A percentile compares a stretch with the other conserved stretches of the same genome.
Evolutionary conservation across 2,113 vertebrate species (phyloP).

Genomic region (Silurus meridionalis): DNA sequence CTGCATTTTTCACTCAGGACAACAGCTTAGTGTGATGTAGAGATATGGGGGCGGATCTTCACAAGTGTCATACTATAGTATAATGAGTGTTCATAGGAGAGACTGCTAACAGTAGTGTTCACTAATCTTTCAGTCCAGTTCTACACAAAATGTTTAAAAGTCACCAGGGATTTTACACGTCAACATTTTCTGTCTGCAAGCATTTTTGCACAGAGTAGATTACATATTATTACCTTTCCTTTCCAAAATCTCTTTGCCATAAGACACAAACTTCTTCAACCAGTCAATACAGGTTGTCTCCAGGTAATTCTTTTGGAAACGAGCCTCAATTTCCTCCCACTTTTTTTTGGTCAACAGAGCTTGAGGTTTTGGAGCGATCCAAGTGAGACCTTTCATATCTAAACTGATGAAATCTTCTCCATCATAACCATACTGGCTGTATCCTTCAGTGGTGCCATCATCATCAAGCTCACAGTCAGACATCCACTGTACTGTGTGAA

Average conservation of each 20-base stretch:
- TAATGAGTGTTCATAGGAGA: too few species aligned
- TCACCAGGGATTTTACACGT: too few species aligned
- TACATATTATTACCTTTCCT: neutral
- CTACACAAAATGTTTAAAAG: too few species aligned
- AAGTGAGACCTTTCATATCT: neutral
- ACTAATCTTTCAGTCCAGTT: too few species aligned
- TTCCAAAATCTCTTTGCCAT: neutral
- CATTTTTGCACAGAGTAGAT: too few species aligned
- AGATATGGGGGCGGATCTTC: too few species aligned
- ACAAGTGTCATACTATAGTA: too few species aligned
- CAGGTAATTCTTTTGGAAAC: neutral
- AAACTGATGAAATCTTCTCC: slow-evolving; percentile 17
- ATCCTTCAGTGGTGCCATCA: neutral
- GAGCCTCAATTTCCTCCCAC: too few species aligned
- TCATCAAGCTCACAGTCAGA: neutral
- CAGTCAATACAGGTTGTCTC: neutral
- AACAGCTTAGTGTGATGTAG: too few species aligned
- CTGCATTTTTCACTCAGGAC: too few species aligned
- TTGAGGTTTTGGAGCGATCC: neutral
- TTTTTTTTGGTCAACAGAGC: neutral
- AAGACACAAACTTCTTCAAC: neutral
- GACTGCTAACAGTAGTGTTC: too few species aligned
- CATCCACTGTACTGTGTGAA: neutral
- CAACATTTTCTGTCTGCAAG: too few species aligned
- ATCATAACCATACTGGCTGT: neutral